phyloP scores from a whole-genome alignment of 2,888 invertebrate genomes.

The Philonicus albiceps region DNA sequence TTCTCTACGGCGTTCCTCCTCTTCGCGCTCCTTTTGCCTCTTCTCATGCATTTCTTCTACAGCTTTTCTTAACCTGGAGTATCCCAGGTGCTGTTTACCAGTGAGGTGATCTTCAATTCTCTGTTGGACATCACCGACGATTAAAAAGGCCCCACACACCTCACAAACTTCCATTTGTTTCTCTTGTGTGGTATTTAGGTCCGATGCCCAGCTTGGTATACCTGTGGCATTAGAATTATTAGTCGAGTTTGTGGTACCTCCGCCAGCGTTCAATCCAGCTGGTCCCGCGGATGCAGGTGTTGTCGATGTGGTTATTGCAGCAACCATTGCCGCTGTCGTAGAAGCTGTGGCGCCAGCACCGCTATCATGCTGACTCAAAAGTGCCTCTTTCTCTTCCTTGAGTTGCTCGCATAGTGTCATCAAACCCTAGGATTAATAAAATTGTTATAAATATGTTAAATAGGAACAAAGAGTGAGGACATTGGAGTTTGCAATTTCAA shows the following conservation, averaged over 20 bases:
- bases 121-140: constrained; percentile 97
- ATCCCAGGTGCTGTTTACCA: constrained; percentile 98
- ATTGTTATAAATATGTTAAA: background rate
- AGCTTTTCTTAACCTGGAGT: constrained; percentile 74
- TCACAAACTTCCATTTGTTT: constrained; percentile 99
- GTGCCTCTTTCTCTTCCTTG: constrained; percentile 86
- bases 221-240: constrained; percentile 30
- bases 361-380: constrained; percentile 81
- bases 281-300: background rate
- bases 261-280: background rate
- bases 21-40: constrained; percentile 70
- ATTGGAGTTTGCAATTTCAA: too few species aligned
- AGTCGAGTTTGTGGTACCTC: constrained; percentile 43
- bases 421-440: constrained; percentile 67
- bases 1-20: constrained; percentile 63
- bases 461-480: too few species aligned
- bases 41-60: constrained; percentile 72
- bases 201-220: constrained; percentile 71
- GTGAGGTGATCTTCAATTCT: constrained; percentile 97
- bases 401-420: constrained; percentile 96
- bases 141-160: constrained; percentile 98
- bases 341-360: constrained; percentile 62
- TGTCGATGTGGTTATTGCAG: background rate
- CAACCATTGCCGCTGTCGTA: background rate
- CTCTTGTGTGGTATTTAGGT: constrained; percentile 87